Percentiles rank a stretch among this genome's conserved stretches.
Evolutionary conservation across 2,113 vertebrate genomes (phyloP).

Genomic region (Origma solitaria): DNA sequence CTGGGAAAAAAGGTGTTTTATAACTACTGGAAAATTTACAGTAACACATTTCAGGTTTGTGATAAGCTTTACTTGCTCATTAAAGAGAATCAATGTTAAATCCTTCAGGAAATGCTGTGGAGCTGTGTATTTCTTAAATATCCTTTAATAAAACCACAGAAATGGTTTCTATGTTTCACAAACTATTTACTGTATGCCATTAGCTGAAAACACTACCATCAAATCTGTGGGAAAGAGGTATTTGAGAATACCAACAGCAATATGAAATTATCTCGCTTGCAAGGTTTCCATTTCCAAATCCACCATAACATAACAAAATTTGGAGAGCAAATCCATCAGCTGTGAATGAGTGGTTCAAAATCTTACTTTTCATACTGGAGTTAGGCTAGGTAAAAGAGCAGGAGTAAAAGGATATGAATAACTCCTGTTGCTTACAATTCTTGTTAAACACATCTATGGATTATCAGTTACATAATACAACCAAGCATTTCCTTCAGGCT

Average conservation of each 20-base stretch:
- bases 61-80: background rate
- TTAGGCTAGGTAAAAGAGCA: background rate
- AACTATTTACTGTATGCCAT: conserved; percentile 27
- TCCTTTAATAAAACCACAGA: background rate
- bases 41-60: background rate
- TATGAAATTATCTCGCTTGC: background rate
- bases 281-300: background rate
- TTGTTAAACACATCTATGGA: background rate
- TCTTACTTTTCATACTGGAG: background rate
- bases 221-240: background rate
- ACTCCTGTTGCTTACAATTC: background rate
- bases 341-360: background rate
- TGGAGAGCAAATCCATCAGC: background rate
- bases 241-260: background rate
- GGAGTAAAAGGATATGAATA: background rate
- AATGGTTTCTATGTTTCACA: background rate
- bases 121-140: background rate
- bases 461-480: background rate
- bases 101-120: conserved; percentile 22
- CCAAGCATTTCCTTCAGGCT: background rate
- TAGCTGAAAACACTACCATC: conserved; percentile 21
- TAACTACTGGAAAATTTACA: background rate
- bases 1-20: conserved; percentile 33
- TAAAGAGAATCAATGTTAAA: conserved; percentile 5
- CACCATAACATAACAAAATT: background rate